Evolutionary conservation across 2,113 vertebrate genomes (phyloP), one percentile per base, ranked within the genome.

Genomic region (Galbula dea): DNA sequence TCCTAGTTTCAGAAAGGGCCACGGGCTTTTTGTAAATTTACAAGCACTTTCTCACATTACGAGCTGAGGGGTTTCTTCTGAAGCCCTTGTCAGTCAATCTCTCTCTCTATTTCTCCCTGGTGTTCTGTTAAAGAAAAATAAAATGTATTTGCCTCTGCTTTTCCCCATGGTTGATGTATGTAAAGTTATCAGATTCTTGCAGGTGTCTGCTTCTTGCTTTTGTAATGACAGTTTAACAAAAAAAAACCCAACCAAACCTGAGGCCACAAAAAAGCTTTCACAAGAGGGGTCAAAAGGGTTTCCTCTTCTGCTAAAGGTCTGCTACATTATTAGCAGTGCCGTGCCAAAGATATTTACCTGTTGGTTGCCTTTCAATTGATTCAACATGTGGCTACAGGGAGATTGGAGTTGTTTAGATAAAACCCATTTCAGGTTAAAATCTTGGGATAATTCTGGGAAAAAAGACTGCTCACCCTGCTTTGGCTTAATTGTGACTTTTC

Each of bases 261-360:
- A 95, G 66, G 86, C 89, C 69, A 93, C 41, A 95, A 81, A 87
- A 94, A 93, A 94, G 79, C 75, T 90, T 94, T 95, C 92, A 94
- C 76, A 71, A 66, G 74, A 92, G 83, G 54, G 95, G 86, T 94
- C 94, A 95, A 95, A 96, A 94, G 94, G 95, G 72, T 89, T 96
- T 96, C 97, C 92, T 89, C 75, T 89, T 74, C 68, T 92, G 79
- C 65, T 84, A 85, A 91, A 95, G 78, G 89, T 94, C 89, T 96
- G 86, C 76, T 89, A 20, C 51, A 48, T 95, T 96, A 95, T 90
- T 95, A 96, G 90, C 87, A 81, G 92, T 36, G 92, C 83, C 14
- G 92, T 93, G 94, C 92, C 77, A 96, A 73, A 90, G 93, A 97
- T 95, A 96, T 97, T 97, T 96, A 96, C 93, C 96, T 96, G 94